Conservation (phyloP, 1,140 invertebrate genomes). For the Drosophila novamexicana region DNA sequence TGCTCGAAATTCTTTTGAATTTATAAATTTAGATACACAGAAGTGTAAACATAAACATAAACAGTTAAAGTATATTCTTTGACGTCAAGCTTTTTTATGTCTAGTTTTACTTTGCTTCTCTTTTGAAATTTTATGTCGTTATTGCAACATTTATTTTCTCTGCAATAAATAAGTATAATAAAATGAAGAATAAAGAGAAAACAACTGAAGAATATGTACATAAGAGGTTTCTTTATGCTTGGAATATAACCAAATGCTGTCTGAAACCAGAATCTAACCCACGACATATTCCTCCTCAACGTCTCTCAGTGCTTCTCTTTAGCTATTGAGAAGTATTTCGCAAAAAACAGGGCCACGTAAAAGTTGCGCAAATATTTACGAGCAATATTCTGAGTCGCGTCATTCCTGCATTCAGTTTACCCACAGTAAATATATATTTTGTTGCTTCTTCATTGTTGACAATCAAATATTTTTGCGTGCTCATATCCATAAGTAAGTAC, state of each 20-base stretch:
- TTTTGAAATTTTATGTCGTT: slow-evolving; percentile 36
- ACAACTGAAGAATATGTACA: too few species aligned
- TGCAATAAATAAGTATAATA: too few species aligned
- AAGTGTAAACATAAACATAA: too few species aligned
- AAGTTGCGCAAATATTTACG: slow-evolving; percentile 52
- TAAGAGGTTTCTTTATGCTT: too few species aligned
- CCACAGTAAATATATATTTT: slow-evolving; percentile 30
- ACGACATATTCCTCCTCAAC: neutral
- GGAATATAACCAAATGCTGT: too few species aligned
- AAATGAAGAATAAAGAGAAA: too few species aligned
- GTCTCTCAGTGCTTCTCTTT: neutral
- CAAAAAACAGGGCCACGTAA: slow-evolving; percentile 24
- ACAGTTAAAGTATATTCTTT: too few species aligned
- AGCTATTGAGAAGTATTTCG: slow-evolving; percentile 1
- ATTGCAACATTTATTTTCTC: slow-evolving; percentile 48
- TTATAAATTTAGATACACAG: too few species aligned
- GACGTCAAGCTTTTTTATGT: too few species aligned
- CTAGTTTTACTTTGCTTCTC: neutral
- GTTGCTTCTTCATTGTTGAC: slow-evolving; percentile 24
- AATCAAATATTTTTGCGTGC: slow-evolving; percentile 59
- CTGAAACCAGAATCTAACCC: neutral
- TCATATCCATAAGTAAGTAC: slow-evolving; percentile 33
- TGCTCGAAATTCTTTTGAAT: neutral
- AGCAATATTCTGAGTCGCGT: slow-evolving; percentile 35
- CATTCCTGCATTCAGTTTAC: slow-evolving; percentile 50